phyloP scores from a whole-genome alignment of 2,113 vertebrate species.

The Hirundichthys speculiger region DNA sequence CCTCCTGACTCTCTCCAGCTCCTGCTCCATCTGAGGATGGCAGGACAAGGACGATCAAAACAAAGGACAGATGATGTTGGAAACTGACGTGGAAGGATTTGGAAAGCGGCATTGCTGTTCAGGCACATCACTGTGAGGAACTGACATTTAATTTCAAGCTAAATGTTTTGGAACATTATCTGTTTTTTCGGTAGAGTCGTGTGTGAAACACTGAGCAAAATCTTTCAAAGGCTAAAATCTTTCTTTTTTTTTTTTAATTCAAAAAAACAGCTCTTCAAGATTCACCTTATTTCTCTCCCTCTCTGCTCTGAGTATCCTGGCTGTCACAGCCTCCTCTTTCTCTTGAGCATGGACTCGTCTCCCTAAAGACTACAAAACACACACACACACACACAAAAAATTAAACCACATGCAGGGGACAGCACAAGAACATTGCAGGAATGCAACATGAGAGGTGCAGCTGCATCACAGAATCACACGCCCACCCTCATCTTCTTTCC shows the following conservation, averaged over 20 bases:
- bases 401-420: not conserved
- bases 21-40: conserved; percentile 79
- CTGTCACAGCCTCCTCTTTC: conserved; percentile 77
- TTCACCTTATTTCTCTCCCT: conserved; percentile 84
- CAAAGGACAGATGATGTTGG: not conserved
- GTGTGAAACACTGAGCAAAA: too few species aligned
- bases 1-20: conserved; percentile 83
- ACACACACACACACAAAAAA: conserved; percentile 32
- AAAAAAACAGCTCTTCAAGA: not conserved
- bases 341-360: conserved; percentile 79
- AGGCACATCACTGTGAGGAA: too few species aligned
- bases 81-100: not conserved
- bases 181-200: too few species aligned
- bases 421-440: conserved; percentile 2
- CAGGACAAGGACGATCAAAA: conserved; percentile 9
- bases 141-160: too few species aligned
- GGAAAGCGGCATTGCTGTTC: too few species aligned
- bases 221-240: too few species aligned
- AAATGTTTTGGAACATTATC: too few species aligned
- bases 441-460: conserved; percentile 22
- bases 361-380: conserved; percentile 79
- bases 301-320: conserved; percentile 84
- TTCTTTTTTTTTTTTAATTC: too few species aligned
- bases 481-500: conserved; percentile 9
- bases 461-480: conserved; percentile 30